These are phyloP conservation scores for Oithona nana DNA, from an alignment of 2,888 invertebrate genomes.

Conservation along the genomic window DNA sequence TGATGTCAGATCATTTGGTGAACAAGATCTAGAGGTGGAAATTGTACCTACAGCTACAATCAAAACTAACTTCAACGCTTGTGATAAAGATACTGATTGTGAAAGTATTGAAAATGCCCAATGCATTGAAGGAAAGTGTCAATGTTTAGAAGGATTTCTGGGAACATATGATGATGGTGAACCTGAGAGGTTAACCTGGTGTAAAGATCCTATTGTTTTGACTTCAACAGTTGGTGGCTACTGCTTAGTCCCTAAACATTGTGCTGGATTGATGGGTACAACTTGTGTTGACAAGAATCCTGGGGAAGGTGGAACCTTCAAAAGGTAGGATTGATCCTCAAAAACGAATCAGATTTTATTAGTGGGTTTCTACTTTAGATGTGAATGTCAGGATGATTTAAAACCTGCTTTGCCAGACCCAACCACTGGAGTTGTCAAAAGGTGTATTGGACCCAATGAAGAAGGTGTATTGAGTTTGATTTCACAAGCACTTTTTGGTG, in stretches of 20 bases:
- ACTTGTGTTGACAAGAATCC: neutral
- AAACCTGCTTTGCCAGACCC: neutral
- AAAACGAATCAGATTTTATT: neutral
- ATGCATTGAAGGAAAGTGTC: neutral
- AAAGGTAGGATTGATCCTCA: neutral
- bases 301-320: neutral
- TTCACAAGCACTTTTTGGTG: neutral
- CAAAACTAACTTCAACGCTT: too few relatives aligned
- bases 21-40: too few relatives aligned
- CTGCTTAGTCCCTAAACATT: neutral
- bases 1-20: too few relatives aligned
- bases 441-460: neutral
- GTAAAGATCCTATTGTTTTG: neutral
- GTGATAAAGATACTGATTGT: too few relatives aligned
- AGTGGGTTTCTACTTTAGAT: neutral
- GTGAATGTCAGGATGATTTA: neutral
- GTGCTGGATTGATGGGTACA: neutral
- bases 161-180: neutral
- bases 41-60: too few relatives aligned
- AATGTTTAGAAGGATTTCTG: neutral
- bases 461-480: neutral
- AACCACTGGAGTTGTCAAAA: neutral
- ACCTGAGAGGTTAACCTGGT: neutral
- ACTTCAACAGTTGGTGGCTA: neutral
- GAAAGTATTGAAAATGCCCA: neutral